Percentiles rank a stretch among this genome's conserved stretches.
phyloP scores from a whole-genome alignment of 2,113 vertebrate species.

The Apodemus speciosus region DNA sequence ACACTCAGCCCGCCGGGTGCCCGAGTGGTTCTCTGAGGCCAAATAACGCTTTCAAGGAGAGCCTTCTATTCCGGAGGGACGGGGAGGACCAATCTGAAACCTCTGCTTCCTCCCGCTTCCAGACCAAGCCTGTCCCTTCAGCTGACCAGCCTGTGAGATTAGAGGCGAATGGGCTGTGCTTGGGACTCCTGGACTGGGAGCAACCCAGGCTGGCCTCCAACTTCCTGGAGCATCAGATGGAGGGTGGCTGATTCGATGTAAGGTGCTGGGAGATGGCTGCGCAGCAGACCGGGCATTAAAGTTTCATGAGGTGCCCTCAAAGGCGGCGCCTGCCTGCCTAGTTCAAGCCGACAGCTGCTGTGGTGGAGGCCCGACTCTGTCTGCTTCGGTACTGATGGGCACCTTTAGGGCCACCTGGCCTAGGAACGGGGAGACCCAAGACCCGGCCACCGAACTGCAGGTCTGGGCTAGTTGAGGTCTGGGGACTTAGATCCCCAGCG shows the following conservation, averaged over 20 bases:
- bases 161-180: background rate
- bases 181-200: background rate
- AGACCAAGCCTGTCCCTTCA: background rate
- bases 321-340: conserved; percentile 62
- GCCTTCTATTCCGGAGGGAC: background rate
- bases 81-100: background rate
- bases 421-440: background rate
- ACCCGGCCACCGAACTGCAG: too few species aligned
- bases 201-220: background rate
- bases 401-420: background rate
- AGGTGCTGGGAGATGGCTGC: conserved; percentile 51
- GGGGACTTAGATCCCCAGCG: background rate
- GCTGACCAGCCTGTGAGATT: background rate
- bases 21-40: background rate
- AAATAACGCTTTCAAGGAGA: background rate
- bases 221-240: background rate
- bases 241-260: background rate
- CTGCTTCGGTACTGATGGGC: fast-evolving
- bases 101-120: background rate
- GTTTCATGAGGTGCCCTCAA: conserved; percentile 69
- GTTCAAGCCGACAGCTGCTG: conserved; percentile 61
- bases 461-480: background rate
- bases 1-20: background rate
- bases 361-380: background rate
- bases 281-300: conserved; percentile 52